Conservation (phyloP, 1,140 invertebrate genomes). For the Pteromalus puparum region DNA sequence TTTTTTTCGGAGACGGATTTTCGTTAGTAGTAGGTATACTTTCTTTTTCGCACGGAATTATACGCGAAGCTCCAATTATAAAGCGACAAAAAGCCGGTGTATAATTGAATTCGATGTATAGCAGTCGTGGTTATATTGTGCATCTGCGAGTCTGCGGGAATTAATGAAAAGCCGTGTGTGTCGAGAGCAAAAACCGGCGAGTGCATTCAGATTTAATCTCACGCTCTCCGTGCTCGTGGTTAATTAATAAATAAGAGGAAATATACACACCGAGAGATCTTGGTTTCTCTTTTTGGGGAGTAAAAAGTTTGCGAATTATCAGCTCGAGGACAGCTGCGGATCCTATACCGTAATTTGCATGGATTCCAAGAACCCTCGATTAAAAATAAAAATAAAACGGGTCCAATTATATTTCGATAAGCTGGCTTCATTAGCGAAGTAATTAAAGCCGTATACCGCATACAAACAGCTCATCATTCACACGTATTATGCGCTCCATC, state of each 20-base stretch:
- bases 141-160: neutral
- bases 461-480: neutral
- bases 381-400: neutral
- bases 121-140: slow-evolving; percentile 21
- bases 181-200: neutral
- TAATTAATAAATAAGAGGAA: slow-evolving; percentile 39
- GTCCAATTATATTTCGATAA: neutral
- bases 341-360: too few species aligned
- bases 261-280: neutral
- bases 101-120: slow-evolving; percentile 37
- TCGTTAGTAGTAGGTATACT: neutral
- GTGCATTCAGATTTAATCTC: slow-evolving; percentile 27
- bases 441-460: neutral
- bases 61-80: slow-evolving; percentile 21
- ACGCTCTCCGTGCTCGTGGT: neutral
- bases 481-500: neutral
- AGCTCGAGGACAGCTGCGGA: too few species aligned
- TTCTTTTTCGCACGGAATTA: slow-evolving; percentile 40
- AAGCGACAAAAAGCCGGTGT: neutral
- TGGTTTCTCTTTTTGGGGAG: neutral
- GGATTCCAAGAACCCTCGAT: too few species aligned
- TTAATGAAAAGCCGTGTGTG: slow-evolving; percentile 5
- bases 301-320: neutral
- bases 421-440: neutral
- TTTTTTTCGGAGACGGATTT: neutral